Evolutionary conservation across 2,888 invertebrate genomes (phyloP), one percentile per base, ranked within the genome.

Genomic region (Allacma fusca): DNA sequence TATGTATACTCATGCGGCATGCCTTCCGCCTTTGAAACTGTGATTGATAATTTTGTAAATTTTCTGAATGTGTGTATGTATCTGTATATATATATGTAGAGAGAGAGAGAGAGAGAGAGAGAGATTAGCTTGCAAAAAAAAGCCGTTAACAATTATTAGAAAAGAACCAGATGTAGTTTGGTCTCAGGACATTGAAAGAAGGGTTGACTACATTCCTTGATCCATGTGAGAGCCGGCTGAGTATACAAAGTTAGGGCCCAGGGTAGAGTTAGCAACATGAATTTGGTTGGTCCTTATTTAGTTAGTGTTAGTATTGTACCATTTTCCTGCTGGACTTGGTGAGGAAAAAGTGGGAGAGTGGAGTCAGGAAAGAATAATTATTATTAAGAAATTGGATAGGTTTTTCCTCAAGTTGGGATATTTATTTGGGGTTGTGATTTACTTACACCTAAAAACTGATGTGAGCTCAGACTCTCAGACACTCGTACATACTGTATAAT

Each of bases 321-420:
- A 50, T 50, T 50, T 50, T 50, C 50, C 50, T 50, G 19, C 19
- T 50, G 50, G 50, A 50, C 50, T 50, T 50, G 19, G 50, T 50
- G 50, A 50, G 50, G 50, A 50, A 50, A 50, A 16, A 9, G 19
- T 5, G 16, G 16, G 50, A 50, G 16, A 4, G 2, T 12, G n/a
- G 50, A n/a, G 50, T 2, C 50, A 50, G 50, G 50, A 50, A 50
- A 50, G 19, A 50, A 50, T 2, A 9, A 50, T 13, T 13, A 50
- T 2, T n/a, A 4, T 50, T 50, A 4, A 50, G 16, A 4, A 50
- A 50, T 50, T 50, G 1, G 50, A 19, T 50, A n/a, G 34, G 9
- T 34, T 34, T 34, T 34, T 34, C 34, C 34, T 34, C 34, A 34
- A 34, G 5, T 34, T 34, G 5, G 4, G 34, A 34, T 34, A 34